phyloP scores from a whole-genome alignment of 1,140 invertebrate species.

The Monomorium pharaonis region DNA sequence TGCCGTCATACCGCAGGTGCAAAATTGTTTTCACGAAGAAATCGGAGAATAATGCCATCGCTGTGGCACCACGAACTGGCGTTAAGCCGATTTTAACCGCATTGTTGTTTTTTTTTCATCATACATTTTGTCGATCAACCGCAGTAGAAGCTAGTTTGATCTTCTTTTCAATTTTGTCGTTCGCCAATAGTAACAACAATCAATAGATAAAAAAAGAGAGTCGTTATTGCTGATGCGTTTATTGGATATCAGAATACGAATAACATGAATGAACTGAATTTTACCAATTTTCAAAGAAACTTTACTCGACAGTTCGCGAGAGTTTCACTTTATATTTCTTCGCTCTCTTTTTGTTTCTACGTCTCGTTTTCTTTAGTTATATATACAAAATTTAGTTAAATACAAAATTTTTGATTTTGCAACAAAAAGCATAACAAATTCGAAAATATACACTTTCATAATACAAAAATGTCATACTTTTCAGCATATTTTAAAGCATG shows the following conservation, averaged over 20 bases:
- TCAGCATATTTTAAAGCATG: background rate
- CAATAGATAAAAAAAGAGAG: conserved; percentile 3
- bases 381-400: background rate
- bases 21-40: conserved; percentile 51
- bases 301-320: background rate
- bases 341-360: background rate
- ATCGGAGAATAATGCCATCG: conserved; percentile 26
- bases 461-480: background rate
- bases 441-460: background rate
- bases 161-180: conserved; percentile 41
- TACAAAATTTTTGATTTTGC: too few relatives aligned
- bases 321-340: background rate
- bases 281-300: conserved; percentile 29
- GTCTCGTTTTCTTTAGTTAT: background rate
- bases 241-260: background rate
- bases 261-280: conserved; percentile 18
- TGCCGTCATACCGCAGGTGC: conserved; percentile 24
- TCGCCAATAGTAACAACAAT: background rate
- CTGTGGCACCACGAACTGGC: conserved; percentile 15
- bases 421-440: background rate
- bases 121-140: conserved; percentile 37
- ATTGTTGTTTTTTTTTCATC: conserved; percentile 33
- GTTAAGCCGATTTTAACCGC: conserved; percentile 50
- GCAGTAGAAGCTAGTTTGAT: conserved; percentile 36
- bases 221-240: background rate